Conservation (phyloP, 2,888 invertebrate species). For the Antitype chi region DNA sequence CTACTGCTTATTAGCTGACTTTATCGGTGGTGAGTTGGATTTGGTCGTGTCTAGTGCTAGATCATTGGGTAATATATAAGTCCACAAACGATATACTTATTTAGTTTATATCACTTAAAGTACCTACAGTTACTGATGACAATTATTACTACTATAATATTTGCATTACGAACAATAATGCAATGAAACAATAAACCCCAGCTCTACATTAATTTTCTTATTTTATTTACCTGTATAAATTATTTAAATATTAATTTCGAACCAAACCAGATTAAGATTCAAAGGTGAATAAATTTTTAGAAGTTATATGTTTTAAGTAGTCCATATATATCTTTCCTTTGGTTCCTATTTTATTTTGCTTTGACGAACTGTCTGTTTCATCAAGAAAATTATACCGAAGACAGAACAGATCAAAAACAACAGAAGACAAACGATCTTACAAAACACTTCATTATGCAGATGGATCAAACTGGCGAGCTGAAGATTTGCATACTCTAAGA, state of each 20-base stretch:
- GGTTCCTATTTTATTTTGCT: neutral
- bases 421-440: constrained; percentile 66
- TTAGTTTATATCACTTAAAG: neutral
- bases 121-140: neutral
- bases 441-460: constrained; percentile 80
- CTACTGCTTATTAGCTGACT: neutral
- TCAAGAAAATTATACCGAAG: constrained; percentile 19
- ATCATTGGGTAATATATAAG: neutral
- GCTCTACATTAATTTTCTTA: too few relatives aligned
- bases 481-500: constrained; percentile 69
- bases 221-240: too few relatives aligned
- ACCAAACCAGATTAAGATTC: neutral
- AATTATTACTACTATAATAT: neutral
- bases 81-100: neutral
- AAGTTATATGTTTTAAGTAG: too few relatives aligned
- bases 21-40: neutral
- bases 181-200: too few relatives aligned
- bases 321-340: neutral
- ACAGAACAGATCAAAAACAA: constrained; percentile 32
- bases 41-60: neutral
- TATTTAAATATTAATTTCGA: too few relatives aligned
- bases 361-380: constrained; percentile 11
- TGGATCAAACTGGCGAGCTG: constrained; percentile 75
- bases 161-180: too few relatives aligned
- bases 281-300: neutral